These are phyloP conservation scores for Callithrix jacchus DNA, from an alignment of 2,113 vertebrate genomes.

Conservation along the genomic window DNA sequence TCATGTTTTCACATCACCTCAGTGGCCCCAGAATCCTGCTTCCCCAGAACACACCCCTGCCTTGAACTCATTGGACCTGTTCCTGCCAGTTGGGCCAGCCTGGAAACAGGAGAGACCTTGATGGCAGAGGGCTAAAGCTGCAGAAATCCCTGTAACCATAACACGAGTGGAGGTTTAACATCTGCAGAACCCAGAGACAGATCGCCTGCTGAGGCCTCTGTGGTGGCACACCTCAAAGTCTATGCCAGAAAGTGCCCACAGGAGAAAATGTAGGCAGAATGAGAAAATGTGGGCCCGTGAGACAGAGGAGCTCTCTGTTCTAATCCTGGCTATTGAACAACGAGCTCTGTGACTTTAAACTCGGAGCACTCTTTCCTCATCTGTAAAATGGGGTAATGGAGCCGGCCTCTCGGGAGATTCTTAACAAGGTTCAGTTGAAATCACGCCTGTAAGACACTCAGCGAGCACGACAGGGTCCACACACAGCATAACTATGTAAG, in stretches of 20 bases:
- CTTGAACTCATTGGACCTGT: background rate
- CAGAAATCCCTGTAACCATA: background rate
- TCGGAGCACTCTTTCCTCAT: background rate
- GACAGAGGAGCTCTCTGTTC: background rate
- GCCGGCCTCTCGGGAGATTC: background rate
- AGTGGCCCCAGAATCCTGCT: background rate
- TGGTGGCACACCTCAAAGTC: background rate
- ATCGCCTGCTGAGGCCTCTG: background rate
- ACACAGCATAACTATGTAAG: background rate
- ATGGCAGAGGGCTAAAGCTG: background rate
- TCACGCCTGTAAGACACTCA: background rate
- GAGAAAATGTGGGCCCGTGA: background rate
- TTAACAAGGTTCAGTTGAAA: background rate
- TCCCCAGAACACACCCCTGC: background rate
- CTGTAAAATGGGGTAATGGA: background rate
- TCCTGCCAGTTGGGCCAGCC: background rate
- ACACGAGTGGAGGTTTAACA: background rate
- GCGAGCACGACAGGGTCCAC: background rate
- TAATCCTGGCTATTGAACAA: background rate
- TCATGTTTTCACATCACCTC: background rate
- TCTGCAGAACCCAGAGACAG: background rate
- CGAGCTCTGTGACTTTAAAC: background rate
- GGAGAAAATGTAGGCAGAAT: background rate
- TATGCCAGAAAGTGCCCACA: background rate
- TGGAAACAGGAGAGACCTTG: background rate